Evolutionary conservation across 2,113 vertebrate species (phyloP), one percentile per base, ranked within the genome.

Genomic region (Theristicus caerulescens): DNA sequence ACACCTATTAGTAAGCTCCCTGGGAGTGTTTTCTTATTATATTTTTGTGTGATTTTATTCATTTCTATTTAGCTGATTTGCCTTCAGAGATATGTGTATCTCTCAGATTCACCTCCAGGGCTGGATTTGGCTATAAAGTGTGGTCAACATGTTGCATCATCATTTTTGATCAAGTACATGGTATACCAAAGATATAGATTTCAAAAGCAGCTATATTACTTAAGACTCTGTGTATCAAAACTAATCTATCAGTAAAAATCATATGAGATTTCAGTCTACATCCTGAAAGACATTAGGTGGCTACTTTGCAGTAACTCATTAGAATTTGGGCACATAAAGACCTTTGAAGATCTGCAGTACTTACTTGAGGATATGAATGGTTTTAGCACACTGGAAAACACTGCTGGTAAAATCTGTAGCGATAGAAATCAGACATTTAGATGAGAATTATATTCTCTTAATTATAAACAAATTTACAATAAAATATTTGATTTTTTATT

Each of bases 81-180:
- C 55, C 38, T 77, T 74, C 66, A 78, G 54, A 57, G 27, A 22
- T 16, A 21, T 40, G 40, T 25, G 21, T 57, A 11, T 61, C 24
- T n/a, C 51, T 74, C 27, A 44, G 69, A 34, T 66, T 66, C 31
- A 52, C 34, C 59, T 88, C 27, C 46, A 59, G 49, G 49, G 44
- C 11, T 29, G 34, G 31, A 34, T 72, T 67, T 77, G 38, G 18
- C 31, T 32, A 4, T 14, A 9, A 32, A 47, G 10, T 29, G 21
- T 38, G 27, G 19, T 54, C 59, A 74, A 1, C 13, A 14, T 2
- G 24, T 83, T 57, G 11, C 16, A 20, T 70, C 57, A 4, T 51
- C 0, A 0, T 18, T 72, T 44, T 25, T 46, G 38, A 22, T 38
- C 24, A n/a, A 51, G 24, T 49, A 13, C 21, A 2, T 6, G 21